These are phyloP conservation scores for Temnothorax rugatulus DNA, from an alignment of 2,888 invertebrate genomes.

Conservation along the genomic window DNA sequence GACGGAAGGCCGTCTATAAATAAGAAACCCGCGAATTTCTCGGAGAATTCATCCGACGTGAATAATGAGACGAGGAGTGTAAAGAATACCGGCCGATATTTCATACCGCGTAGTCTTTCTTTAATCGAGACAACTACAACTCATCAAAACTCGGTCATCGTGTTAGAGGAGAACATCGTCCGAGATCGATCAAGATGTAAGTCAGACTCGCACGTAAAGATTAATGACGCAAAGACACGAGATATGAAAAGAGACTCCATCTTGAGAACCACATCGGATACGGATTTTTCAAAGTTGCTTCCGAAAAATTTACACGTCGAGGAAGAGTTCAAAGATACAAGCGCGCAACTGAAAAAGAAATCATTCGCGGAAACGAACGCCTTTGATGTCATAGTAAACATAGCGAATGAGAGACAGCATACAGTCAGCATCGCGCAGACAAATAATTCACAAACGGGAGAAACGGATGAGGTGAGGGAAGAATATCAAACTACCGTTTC, in stretches of 20 bases:
- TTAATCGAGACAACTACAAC: slow-evolving; percentile 22
- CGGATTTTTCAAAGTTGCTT: not conserved
- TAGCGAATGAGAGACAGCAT: slow-evolving; percentile 12
- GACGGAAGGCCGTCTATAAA: not conserved
- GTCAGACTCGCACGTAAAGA: slow-evolving; percentile 19
- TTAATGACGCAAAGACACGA: not conserved
- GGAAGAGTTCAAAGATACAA: not conserved
- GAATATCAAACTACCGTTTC: slow-evolving; percentile 15
- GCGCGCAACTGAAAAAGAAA: slow-evolving; percentile 18
- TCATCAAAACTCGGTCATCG: slow-evolving; percentile 20
- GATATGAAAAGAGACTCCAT: not conserved
- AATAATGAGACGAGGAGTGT: not conserved
- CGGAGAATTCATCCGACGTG: slow-evolving; percentile 10
- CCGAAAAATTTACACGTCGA: not conserved
- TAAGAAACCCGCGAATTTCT: slow-evolving; percentile 16
- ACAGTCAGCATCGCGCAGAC: not conserved
- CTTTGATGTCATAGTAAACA: slow-evolving; percentile 34
- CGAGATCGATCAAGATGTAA: slow-evolving; percentile 20
- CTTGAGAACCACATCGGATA: not conserved
- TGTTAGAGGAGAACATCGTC: not conserved
- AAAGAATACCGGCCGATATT: slow-evolving; percentile 9
- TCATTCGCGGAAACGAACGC: slow-evolving; percentile 16
- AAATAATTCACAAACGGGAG: slow-evolving; percentile 7
- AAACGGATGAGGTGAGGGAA: not conserved
- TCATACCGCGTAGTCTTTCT: slow-evolving; percentile 26